A percentile compares a stretch with the other conserved stretches of the same genome.
phyloP scores from a whole-genome alignment of 2,797 vertebrate genomes.

The Helarctos malayanus region DNA sequence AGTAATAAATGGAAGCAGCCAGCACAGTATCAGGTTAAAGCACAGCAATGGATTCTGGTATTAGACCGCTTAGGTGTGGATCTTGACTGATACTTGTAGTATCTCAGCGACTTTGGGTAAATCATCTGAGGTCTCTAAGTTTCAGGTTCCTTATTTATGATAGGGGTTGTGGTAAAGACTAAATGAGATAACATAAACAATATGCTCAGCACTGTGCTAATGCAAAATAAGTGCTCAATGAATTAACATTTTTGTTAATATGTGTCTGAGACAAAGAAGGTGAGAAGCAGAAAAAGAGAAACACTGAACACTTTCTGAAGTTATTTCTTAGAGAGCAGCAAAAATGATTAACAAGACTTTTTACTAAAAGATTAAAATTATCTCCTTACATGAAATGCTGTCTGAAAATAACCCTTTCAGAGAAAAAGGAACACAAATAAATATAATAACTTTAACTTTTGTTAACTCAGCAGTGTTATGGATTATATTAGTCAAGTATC shows the following conservation, averaged over 20 bases:
- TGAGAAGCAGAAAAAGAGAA: background rate
- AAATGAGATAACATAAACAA: background rate
- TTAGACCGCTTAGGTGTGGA: background rate
- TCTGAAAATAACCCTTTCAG: background rate
- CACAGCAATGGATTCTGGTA: background rate
- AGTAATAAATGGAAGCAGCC: background rate
- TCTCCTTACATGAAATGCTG: background rate
- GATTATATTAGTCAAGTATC: background rate
- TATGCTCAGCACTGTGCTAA: background rate
- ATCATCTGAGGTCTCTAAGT: background rate
- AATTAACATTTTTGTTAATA: slow-evolving; percentile 28
- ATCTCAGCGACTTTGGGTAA: background rate
- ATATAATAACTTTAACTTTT: background rate
- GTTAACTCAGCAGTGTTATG: background rate
- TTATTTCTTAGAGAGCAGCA: slow-evolving; percentile 14
- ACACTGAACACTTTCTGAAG: slow-evolving; percentile 19
- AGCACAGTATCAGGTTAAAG: background rate
- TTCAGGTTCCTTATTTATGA: background rate
- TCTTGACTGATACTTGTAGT: background rate
- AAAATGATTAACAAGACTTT: slow-evolving; percentile 3
- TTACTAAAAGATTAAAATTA: background rate
- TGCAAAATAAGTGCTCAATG: background rate
- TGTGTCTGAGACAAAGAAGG: background rate
- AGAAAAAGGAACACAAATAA: background rate
- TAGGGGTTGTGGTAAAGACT: background rate